Percentiles rank a stretch among this genome's conserved stretches.
Evolutionary conservation across 2,113 vertebrate species (phyloP).

Genomic region (Heptranchias perlo): DNA sequence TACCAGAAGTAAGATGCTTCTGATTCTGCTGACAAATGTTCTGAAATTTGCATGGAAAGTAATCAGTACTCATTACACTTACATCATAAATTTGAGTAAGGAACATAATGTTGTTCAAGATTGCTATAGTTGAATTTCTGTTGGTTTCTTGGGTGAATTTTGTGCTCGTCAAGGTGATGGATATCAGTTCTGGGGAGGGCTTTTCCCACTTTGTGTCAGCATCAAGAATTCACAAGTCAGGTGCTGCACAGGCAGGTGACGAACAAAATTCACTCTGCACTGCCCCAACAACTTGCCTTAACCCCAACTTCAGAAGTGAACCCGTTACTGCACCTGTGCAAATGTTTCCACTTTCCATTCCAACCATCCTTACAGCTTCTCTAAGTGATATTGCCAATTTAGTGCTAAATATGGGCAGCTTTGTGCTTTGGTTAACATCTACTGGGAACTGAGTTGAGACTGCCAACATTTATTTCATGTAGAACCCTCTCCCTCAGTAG

Average conservation of each 20-base stretch:
- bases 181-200: not conserved
- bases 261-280: not conserved
- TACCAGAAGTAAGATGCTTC: not conserved
- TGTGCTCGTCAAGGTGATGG: not conserved
- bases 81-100: not conserved
- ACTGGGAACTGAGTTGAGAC: not conserved
- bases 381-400: not conserved
- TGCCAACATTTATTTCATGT: not conserved
- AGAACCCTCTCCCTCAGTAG: not conserved
- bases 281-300: not conserved
- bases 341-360: not conserved
- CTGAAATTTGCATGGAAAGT: not conserved
- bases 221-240: not conserved
- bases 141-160: not conserved
- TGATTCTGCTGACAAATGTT: not conserved
- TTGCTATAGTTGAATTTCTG: not conserved
- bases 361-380: not conserved
- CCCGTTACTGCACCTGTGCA: not conserved
- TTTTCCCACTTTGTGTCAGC: not conserved
- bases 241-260: not conserved
- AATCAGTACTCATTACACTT: not conserved
- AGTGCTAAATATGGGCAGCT: not conserved
- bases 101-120: not conserved
- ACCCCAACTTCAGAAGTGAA: not conserved
- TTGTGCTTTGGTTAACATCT: not conserved